Evolutionary conservation across 2,888 invertebrate species (phyloP), one percentile per base, ranked within the genome.

Genomic region (Calameuta pallipes): DNA sequence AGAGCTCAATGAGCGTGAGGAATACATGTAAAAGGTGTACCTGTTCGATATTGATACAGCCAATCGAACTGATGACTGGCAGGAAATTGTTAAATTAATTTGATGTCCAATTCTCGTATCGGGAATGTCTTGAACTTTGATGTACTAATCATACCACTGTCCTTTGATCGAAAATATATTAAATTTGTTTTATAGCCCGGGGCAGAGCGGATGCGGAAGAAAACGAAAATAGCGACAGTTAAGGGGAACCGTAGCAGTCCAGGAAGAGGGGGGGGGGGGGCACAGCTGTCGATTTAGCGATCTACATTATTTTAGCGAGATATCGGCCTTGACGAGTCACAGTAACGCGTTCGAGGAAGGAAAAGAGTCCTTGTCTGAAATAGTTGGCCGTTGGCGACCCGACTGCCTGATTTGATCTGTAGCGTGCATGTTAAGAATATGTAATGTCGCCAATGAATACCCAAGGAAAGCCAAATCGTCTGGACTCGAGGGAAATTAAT

Each of bases 141-240:
- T 23, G 2, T 23, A 2, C 23, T 23, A 56, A 56, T 56, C 56
- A 9, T 56, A 23, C 23, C 56, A 56, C 23, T 23, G 2, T 23
- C 23, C 12, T 37, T 37, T 37, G 37, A 37, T 11, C 12, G 37
- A 13, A 37, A 37, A 33, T 33, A 37, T 12, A 12, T 37, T 37
- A 12, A 37, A 9, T 23, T 56, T 56, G 9, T 56, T 23, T 23
- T 23, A 9, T 56, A 9, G 56, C 81, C 81, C 78, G 78, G 82
- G 83, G 82, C 81, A 82, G 84, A 80, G 78, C 82, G 79, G 76
- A 69, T 76, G 37, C 11, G 71, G 75, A 31, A 33, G 31, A 41
- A 79, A 31, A 36, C 31, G 23, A n/a, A 23, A 35, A 23, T 34
- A 41, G 69, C 56, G 77, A 12, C 69, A 77, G 31, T 73, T 76